Base-by-base conservation (phyloP, 1,140 invertebrate species). In the Ceratitis capitata region DNA sequence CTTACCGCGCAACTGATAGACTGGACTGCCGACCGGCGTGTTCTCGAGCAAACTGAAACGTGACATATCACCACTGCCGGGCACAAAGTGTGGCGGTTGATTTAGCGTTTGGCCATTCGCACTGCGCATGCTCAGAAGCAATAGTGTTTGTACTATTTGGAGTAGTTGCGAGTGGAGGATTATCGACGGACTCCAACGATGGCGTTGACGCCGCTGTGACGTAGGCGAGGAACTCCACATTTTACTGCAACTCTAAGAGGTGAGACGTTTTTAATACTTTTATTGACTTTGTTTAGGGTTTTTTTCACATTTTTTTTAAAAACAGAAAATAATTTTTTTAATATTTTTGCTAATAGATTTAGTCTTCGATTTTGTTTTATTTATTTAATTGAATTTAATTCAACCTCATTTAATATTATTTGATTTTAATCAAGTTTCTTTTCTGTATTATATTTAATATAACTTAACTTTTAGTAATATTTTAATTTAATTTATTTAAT, bases 31-130 rank as follows among this genome's bases (percentile, higher is more conserved):
- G 10, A 96, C 95, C 56, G 93, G 93, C 2, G 96, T 96, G 86
- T 96, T 94, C 90, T 97, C 96, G 10, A 94, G 93, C n/a, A 97
- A 90, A 45, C 94, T 94, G 87, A 97, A 94, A 53, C 94, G 93
- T 4, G 94, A 94, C 95, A 97, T 96, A 88, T 97, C 96, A 6
- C 96, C 96, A 7, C 92, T 92, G 47, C 95, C 95, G 32, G 95
- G 94, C 9, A 96, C 92, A 89, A 97, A 97, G 86, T 95, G 94
- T 6, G 96, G 96, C 1, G 95, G 94, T 85, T 94, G 93, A 92
- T 96, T 96, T 87, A 95, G 92, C 86, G 90, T 85, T 84, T 92
- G 91, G 82, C 89, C 87, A 26, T 83, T 35, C 35, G 85, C 85
- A 10, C 16, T 26, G 51, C 39, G 64, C 58, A 83, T 23, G 32